Evolutionary conservation across 1,140 invertebrate species (phyloP).

Genomic region (Musca domestica): DNA sequence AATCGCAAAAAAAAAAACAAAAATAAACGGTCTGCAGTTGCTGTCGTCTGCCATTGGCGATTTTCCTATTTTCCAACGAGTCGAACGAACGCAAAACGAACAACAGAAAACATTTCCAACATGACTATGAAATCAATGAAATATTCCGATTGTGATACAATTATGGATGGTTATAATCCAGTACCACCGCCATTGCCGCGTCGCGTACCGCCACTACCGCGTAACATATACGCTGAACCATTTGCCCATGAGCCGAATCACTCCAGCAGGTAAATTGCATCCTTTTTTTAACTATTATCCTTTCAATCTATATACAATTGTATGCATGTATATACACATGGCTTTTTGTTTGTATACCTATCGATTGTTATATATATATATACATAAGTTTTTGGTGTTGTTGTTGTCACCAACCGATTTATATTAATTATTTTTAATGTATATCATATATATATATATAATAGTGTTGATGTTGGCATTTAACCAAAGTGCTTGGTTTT

Average conservation of each 20-base stretch:
- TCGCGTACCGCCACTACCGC: slow-evolving; percentile 52
- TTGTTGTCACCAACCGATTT: too few relatives aligned
- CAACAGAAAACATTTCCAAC: slow-evolving; percentile 21
- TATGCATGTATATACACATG: not conserved
- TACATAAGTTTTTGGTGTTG: too few relatives aligned
- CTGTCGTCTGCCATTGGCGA: too few relatives aligned
- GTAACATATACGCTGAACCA: slow-evolving; percentile 60
- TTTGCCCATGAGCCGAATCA: slow-evolving; percentile 58
- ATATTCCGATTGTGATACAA: slow-evolving; percentile 55
- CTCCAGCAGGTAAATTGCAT: slow-evolving; percentile 50
- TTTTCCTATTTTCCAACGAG: not conserved
- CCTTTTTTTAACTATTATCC: not conserved
- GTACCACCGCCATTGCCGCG: slow-evolving; percentile 58
- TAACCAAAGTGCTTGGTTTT: too few relatives aligned
- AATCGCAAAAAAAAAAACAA: not conserved
- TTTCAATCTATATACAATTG: not conserved
- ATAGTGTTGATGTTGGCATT: too few relatives aligned
- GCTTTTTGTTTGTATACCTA: too few relatives aligned
- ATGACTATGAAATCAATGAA: slow-evolving; percentile 56
- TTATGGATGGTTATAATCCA: slow-evolving; percentile 59
- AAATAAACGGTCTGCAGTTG: too few relatives aligned
- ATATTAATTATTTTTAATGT: too few relatives aligned
- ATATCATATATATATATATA: too few relatives aligned
- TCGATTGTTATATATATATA: too few relatives aligned
- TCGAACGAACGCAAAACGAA: too few relatives aligned